Conservation (phyloP, 2,888 invertebrate species). For the Corbicula japonica region DNA sequence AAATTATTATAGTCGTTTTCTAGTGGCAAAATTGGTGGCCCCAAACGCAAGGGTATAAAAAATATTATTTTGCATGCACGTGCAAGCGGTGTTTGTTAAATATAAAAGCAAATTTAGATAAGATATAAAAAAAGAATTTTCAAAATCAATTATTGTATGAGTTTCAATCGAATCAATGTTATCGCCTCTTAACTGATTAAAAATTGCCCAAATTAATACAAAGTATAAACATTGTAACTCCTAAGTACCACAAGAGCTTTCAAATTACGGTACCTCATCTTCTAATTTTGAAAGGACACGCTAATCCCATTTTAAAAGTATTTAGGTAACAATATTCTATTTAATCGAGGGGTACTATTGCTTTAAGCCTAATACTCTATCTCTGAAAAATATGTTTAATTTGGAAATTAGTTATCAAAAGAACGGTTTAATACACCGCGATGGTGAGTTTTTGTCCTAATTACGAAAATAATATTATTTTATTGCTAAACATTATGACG, state of each 20-base stretch:
- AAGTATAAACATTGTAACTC: conserved; percentile 16
- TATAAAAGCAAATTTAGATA: conserved; percentile 7
- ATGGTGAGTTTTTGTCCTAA: neutral
- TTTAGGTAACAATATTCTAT: conserved; percentile 26
- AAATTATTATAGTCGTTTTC: too few relatives aligned
- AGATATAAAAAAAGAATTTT: neutral
- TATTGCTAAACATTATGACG: conserved; percentile 17
- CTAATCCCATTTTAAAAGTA: conserved; percentile 30
- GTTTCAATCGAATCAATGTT: neutral
- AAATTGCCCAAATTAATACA: conserved; percentile 23
- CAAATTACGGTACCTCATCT: conserved; percentile 1
- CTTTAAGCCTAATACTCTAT: conserved; percentile 26
- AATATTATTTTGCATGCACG: conserved; percentile 3
- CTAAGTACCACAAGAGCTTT: conserved; percentile 5
- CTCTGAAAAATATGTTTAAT: conserved; percentile 18
- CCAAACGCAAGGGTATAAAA: neutral
- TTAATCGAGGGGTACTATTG: conserved; percentile 16
- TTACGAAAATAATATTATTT: conserved; percentile 34
- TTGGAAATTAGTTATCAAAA: conserved; percentile 30
- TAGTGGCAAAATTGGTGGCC: too few relatives aligned
- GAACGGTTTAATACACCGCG: conserved; percentile 13
- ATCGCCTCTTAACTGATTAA: neutral
- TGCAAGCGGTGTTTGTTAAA: conserved; percentile 8
- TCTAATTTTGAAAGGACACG: neutral
- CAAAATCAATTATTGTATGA: neutral